Evolutionary conservation across 2,113 vertebrate species (phyloP).

Genomic region (Maccullochella peelii): DNA sequence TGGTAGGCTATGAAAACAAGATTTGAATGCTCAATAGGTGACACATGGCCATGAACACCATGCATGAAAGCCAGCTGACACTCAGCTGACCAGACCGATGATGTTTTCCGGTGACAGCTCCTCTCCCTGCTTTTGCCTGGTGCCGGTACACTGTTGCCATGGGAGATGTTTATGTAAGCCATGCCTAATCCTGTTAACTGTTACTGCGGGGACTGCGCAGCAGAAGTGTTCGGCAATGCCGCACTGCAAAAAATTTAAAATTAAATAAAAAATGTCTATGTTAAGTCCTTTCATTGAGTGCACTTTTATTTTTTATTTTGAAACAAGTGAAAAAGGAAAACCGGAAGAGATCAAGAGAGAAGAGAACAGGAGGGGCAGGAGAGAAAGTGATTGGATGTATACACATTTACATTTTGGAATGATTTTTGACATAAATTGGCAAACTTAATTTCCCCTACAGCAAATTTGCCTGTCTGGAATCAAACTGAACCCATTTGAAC

Average conservation of each 20-base stretch:
- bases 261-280: slow-evolving; percentile 51
- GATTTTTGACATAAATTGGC: background rate
- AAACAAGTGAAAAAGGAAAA: slow-evolving; percentile 34
- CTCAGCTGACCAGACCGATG: slow-evolving; percentile 58
- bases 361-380: background rate
- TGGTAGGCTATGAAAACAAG: background rate
- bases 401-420: background rate
- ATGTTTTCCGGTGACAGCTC: slow-evolving; percentile 54
- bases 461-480: background rate
- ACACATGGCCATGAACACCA: background rate
- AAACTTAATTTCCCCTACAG: background rate
- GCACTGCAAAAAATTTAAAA: slow-evolving; percentile 63
- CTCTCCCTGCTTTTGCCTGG: slow-evolving; percentile 42
- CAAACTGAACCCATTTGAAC: background rate
- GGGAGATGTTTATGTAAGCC: slow-evolving; percentile 83
- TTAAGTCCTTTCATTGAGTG: slow-evolving; percentile 31
- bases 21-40: background rate
- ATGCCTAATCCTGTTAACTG: slow-evolving; percentile 81
- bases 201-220: slow-evolving; percentile 68
- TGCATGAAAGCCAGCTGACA: slow-evolving; percentile 26
- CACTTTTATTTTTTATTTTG: slow-evolving; percentile 2
- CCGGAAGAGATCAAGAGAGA: background rate
- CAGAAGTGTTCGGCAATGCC: slow-evolving; percentile 45
- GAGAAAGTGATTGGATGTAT: background rate
- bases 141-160: slow-evolving; percentile 75